These are phyloP conservation scores for Oreotrochilus melanogaster DNA, from an alignment of 2,113 vertebrate genomes.

Conservation along the genomic window DNA sequence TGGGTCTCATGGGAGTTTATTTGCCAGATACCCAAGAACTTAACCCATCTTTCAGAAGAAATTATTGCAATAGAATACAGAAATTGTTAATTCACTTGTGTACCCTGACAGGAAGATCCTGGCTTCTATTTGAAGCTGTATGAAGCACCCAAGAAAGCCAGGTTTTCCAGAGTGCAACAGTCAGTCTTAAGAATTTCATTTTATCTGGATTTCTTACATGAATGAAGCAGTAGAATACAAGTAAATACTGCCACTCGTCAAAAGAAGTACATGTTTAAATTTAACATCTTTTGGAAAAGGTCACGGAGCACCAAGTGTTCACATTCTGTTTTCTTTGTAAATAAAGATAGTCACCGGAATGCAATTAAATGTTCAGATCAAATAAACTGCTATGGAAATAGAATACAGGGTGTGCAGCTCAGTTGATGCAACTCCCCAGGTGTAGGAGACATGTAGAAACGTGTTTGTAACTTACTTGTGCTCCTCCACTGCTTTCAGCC, in stretches of 20 bases:
- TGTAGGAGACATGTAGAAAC: not conserved
- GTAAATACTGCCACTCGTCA: not conserved
- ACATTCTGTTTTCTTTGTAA: not conserved
- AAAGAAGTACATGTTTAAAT: not conserved
- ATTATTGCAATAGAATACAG: accelerated
- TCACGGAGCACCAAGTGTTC: not conserved
- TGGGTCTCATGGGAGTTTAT: not conserved
- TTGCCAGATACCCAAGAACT: not conserved
- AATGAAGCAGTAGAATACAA: not conserved
- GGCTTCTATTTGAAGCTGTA: not conserved
- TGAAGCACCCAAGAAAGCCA: not conserved
- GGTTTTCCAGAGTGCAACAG: not conserved
- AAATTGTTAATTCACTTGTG: accelerated
- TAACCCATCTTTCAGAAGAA: not conserved
- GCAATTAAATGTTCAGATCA: not conserved
- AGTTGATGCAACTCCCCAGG: not conserved
- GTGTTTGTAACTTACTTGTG: not conserved
- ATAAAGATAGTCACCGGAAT: not conserved
- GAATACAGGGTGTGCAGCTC: not conserved
- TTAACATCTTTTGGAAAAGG: not conserved
- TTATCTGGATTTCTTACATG: not conserved
- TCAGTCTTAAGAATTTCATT: not conserved
- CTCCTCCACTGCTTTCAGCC: not conserved
- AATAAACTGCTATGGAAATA: not conserved
- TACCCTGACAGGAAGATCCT: not conserved